Evolutionary conservation across 1,140 invertebrate species (phyloP).

Genomic region (Holotrichia oblita): DNA sequence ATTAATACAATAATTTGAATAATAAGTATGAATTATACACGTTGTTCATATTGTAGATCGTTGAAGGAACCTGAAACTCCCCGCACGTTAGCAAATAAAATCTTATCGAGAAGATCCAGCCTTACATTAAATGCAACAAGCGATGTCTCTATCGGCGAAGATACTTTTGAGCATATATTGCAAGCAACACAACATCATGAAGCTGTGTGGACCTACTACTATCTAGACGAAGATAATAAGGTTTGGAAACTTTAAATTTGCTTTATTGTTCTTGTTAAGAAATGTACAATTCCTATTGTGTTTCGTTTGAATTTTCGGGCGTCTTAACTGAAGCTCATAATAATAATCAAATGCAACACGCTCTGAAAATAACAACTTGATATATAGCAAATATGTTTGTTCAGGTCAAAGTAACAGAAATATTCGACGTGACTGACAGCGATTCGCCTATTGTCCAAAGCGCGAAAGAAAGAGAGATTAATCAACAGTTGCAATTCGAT

Average conservation of each 20-base stretch:
- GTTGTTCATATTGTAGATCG: neutral
- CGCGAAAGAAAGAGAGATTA: constrained; percentile 61
- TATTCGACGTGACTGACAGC: constrained; percentile 82
- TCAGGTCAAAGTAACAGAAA: constrained; percentile 84
- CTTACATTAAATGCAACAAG: constrained; percentile 63
- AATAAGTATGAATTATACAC: too few relatives aligned
- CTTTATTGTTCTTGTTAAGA: too few relatives aligned
- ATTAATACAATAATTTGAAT: neutral
- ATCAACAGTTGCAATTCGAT: constrained; percentile 63
- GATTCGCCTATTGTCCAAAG: constrained; percentile 64
- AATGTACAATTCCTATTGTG: too few relatives aligned
- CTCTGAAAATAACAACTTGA: too few relatives aligned
- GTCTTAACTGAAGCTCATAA: too few relatives aligned
- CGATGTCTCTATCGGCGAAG: constrained; percentile 63
- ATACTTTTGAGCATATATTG: constrained; percentile 88
- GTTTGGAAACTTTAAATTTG: constrained; percentile 49
- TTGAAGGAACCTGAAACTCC: neutral
- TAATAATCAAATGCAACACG: too few relatives aligned
- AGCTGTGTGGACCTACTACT: constrained; percentile 89
- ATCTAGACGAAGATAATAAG: constrained; percentile 86
- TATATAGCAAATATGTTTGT: constrained; percentile 47
- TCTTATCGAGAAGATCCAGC: constrained; percentile 58
- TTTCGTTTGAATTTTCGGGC: neutral
- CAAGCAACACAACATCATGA: constrained; percentile 86
- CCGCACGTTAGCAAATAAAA: neutral